Evolutionary conservation across 2,113 vertebrate species (phyloP), one percentile per base, ranked within the genome.

Genomic region (Stigmatopora nigra): DNA sequence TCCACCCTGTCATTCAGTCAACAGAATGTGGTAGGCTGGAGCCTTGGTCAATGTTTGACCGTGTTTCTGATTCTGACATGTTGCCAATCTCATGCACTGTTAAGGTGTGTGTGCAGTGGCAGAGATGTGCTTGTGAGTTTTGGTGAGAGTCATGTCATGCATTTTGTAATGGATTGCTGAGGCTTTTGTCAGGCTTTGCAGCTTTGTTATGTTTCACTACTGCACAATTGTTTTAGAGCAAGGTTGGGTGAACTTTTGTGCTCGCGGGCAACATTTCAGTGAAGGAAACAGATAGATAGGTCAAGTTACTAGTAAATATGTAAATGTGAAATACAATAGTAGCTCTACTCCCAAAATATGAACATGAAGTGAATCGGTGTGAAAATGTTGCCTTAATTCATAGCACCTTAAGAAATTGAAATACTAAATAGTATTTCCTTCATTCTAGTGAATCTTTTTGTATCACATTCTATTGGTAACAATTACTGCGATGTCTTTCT

Each of bases 81-180:
- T 73, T 81, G 68, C 3, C 81, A 57, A 14, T 19, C 65, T 72
- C 71, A 61, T 63, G 63, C 64, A 68, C 45, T 68, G 45, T 79
- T 76, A 69, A 71, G 17, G 59, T 71, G 71, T 36, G 48, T 57
- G 38, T 55, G 20, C 14, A 48, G 65, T 16, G 55, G 61, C 44
- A 19, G 57, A 65, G 61, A 63, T 35, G 17, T 65, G 70, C 64
- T 69, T 60, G 41, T 61, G 69, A 70, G 61, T 68, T 74, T 82
- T 78, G 72, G n/a, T 56, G 77, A 38, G 69, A 78, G 78, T 68
- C 80, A 67, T 38, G 63, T 72, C 66, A 74, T 81, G 61, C 69
- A 86, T 81, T 82, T 81, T 81, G 64, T 55, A 82, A 71, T 45
- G 20, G 72, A 53, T 67, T 15, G 47, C 59, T 67, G 60, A 58